phyloP scores from a whole-genome alignment of 2,888 invertebrate genomes.

The Ecliptopera silaceata region DNA sequence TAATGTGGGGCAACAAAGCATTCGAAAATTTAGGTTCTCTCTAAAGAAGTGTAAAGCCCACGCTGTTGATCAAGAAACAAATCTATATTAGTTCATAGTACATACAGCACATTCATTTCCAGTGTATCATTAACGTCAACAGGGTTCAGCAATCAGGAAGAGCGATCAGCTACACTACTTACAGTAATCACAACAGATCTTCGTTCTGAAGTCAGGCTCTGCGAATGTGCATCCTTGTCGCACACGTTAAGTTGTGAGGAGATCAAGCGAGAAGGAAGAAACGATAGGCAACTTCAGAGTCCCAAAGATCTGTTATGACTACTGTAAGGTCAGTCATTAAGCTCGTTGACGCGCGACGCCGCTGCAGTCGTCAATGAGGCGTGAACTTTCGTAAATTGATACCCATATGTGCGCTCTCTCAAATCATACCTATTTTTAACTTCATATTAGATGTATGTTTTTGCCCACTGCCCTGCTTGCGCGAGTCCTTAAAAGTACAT shows the following conservation, averaged over 20 bases:
- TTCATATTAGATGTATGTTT: neutral
- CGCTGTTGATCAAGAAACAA: too few species aligned
- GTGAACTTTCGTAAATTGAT: constrained; percentile 51
- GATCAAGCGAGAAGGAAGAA: neutral
- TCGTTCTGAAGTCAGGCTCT: neutral
- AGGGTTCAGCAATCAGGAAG: constrained; percentile 42
- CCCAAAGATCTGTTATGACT: neutral
- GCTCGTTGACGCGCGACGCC: constrained; percentile 59
- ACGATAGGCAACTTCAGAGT: neutral
- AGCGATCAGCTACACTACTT: constrained; percentile 51
- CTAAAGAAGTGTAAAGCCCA: too few species aligned
- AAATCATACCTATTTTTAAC: constrained; percentile 34
- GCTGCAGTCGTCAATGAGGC: constrained; percentile 56
- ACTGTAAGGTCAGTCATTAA: constrained; percentile 53
- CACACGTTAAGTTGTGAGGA: neutral
- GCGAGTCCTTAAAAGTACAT: neutral
- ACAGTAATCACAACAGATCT: neutral
- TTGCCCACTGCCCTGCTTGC: neutral
- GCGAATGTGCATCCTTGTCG: neutral
- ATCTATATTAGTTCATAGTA: too few species aligned
- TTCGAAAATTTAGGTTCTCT: too few species aligned
- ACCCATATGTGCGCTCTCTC: constrained; percentile 38
- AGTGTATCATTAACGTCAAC: constrained; percentile 49
- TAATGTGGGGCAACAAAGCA: neutral
- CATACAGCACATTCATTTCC: constrained; percentile 7